These are phyloP conservation scores for Drosophila tanythrix DNA, from an alignment of 2,888 invertebrate genomes.

Conservation along the genomic window DNA sequence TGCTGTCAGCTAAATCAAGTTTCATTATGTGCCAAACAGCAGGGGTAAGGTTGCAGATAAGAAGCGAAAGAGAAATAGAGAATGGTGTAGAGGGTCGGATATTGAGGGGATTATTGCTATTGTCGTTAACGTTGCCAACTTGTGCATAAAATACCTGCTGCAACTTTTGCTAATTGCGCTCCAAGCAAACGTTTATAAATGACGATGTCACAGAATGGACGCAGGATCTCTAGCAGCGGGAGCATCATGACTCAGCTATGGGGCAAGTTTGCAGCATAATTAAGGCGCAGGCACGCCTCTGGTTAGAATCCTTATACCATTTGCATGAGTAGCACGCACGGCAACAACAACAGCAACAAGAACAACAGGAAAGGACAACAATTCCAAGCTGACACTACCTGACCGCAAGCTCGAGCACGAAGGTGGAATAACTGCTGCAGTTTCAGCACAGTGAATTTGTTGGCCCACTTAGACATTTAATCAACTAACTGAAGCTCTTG, in stretches of 20 bases:
- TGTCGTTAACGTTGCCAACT: slow-evolving; percentile 34
- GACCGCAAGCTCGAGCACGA: slow-evolving; percentile 25
- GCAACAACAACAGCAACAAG: slow-evolving; percentile 24
- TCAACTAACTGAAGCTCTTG: slow-evolving; percentile 39
- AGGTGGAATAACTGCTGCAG: slow-evolving; percentile 2
- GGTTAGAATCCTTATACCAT: slow-evolving; percentile 54
- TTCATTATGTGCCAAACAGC: slow-evolving; percentile 67
- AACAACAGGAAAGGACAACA: slow-evolving; percentile 29
- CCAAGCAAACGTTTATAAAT: slow-evolving; percentile 49
- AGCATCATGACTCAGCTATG: slow-evolving; percentile 5
- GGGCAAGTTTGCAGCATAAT: slow-evolving; percentile 72
- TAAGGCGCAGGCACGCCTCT: slow-evolving; percentile 65
- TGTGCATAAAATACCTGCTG: slow-evolving; percentile 64
- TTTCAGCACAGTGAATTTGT: slow-evolving; percentile 19
- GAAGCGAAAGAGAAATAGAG: neutral
- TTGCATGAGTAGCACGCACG: slow-evolving; percentile 74
- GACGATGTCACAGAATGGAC: slow-evolving; percentile 45
- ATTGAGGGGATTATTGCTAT: slow-evolving; percentile 10
- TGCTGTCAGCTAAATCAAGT: slow-evolving; percentile 78
- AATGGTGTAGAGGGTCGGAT: neutral
- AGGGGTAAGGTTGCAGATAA: neutral
- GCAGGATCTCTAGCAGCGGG: slow-evolving; percentile 18
- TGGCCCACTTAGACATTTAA: slow-evolving; percentile 53
- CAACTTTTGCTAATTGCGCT: slow-evolving; percentile 63
- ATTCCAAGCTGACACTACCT: slow-evolving; percentile 30